Evolutionary conservation across 2,888 invertebrate species (phyloP).

Genomic region (Temnothorax rugatulus): DNA sequence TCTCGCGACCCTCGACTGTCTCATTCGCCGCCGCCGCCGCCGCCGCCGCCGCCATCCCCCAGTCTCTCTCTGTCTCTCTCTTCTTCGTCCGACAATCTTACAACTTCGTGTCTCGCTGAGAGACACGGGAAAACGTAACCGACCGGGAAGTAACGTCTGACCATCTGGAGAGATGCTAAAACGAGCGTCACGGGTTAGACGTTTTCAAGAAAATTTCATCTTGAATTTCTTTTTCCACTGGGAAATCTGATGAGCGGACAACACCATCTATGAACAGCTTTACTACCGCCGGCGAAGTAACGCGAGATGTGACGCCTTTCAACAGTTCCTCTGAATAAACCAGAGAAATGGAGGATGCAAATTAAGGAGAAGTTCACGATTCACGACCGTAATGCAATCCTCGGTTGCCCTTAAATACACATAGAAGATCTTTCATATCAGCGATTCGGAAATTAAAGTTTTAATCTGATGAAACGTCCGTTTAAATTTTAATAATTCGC

Average conservation of each 20-base stretch:
- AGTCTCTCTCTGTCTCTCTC: not conserved
- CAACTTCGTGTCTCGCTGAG: conserved; percentile 37
- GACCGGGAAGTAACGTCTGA: conserved; percentile 65
- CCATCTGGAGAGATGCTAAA: conserved; percentile 63
- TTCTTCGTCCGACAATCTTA: conserved; percentile 32
- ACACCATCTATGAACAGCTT: conserved; percentile 61
- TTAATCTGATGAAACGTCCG: not conserved
- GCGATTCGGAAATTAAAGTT: conserved; percentile 14
- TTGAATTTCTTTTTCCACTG: conserved; percentile 68
- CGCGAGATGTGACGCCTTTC: conserved; percentile 49
- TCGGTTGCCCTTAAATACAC: conserved; percentile 31
- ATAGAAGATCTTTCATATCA: conserved; percentile 18
- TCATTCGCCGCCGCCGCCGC: conserved; percentile 7
- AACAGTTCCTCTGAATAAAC: conserved; percentile 32
- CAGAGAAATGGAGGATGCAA: conserved; percentile 19
- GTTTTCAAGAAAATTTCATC: conserved; percentile 65
- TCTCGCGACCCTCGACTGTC: conserved; percentile 72
- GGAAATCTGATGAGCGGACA: conserved; percentile 63
- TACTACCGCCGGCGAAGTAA: conserved; percentile 65
- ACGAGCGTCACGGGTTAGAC: conserved; percentile 63
- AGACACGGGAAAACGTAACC: conserved; percentile 72
- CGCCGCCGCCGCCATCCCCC: conserved; percentile 1
- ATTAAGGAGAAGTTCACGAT: conserved; percentile 23
- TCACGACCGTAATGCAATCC: conserved; percentile 10
- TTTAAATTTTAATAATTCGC: not conserved